Evolutionary conservation across 2,888 invertebrate genomes (phyloP), one percentile per base, ranked within the genome.

Genomic region (Eulithis testata): DNA sequence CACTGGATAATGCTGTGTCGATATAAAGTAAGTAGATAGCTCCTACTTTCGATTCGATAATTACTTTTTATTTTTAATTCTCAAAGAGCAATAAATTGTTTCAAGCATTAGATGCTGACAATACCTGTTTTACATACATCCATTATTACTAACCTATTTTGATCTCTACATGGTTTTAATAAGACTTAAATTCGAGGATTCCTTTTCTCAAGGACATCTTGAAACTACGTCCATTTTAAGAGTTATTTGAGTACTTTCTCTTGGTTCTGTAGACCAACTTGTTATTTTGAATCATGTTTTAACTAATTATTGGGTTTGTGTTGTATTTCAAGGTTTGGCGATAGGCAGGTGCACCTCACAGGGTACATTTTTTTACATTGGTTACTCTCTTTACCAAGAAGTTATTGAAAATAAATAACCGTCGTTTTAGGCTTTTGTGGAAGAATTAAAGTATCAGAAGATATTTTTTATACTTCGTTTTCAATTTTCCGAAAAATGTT

Each of bases 191-290:
- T 36, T 31, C 40, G 1, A 31, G 11, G 4, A 44, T 8, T 45
- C 21, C 11, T 55, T 60, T 57, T 53, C 12, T 53, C 37, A 51
- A 69, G 67, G 63, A 65, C 54, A 57, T 50, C 21, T 47, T 27
- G 21, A 44, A 63, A 60, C 60, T 60, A 31, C n/a, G 27, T 55
- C 40, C 14, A 53, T 65, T 63, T 65, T n/a, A 47, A 60, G 63
- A 65, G 60, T 60, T 58, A 62, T 21, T 65, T 63, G 53, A 51
- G 11, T 21, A 61, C 67, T 67, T 65, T 70, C 66, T 66, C 59
- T 59, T 47, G 45, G 52, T 45, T 4, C 44, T 11, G 31, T 8
- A 47, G 43, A 14, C 8, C 21, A 21, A 49, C 50, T 55, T 59
- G 58, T 62, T 44, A 40, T 40, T 52, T 45, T 52, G 14, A 49